Evolutionary conservation across 1,140 invertebrate genomes (phyloP), one percentile per base, ranked within the genome.

Genomic region (Lucilia sericata): DNA sequence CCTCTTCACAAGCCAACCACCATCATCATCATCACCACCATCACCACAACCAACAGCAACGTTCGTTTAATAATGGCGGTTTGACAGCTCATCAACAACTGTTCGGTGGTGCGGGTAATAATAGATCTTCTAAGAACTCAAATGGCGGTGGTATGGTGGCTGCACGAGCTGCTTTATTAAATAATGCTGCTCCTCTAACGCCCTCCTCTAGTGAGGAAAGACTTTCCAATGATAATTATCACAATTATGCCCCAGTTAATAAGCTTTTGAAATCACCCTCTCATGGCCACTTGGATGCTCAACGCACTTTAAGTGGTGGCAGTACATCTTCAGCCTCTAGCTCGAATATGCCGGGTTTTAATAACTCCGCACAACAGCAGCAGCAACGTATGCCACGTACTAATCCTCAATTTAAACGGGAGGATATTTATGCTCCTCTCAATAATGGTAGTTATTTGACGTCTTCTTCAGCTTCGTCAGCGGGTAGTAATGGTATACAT

Each of bases 361-460:
- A 90, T 84, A 92, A 92, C 84, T 91, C 90, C 84, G 91, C 88
- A 86, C 21, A 34, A 82, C 12, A 51, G 86, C 5, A 90, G 84
- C 92, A 92, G 84, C 91, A 91, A 83, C 88, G 92, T 84, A 91
- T 92, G 90, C 92, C 92, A 19, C 88, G 92, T 87, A 93, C 92
- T 42, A 93, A 93, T 87, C 92, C 92, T 34, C 85, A 86, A 65
- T 86, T 85, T 21, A 91, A 91, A 85, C 86, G 89, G 0, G 90
- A 91, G 81, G 90, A 91, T 84, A 87, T 90, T 76, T 90, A 90
- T 21, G 89, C 86, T 74, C 81, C 81, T 4, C 10, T 85, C 0
- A 84, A 82, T 84, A 51, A 74, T 55, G 83, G 85, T 36, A 85
- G 81, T 36, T 74, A 75, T 83, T 78, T 84, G 34, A 80, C 74